These are phyloP conservation scores for Caenorhabditis wallacei DNA, from an alignment of 2,888 invertebrate species.

Conservation along the genomic window DNA sequence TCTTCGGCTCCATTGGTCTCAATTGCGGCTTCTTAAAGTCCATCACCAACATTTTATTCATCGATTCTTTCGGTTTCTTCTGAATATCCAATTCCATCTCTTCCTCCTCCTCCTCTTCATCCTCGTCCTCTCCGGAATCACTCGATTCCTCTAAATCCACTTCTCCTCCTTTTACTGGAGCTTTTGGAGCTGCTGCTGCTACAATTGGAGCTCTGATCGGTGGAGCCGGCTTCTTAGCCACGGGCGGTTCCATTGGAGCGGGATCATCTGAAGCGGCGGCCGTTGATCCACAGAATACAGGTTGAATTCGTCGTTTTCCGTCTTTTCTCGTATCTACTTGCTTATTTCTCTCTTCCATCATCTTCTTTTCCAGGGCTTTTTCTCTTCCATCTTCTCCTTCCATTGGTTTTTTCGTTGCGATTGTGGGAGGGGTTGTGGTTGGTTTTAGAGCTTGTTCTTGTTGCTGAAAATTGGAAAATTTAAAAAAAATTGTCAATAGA, in stretches of 20 bases:
- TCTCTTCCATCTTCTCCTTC: constrained; percentile 22
- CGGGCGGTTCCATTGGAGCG: too few relatives aligned
- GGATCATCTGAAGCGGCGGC: constrained; percentile 26
- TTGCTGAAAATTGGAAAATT: constrained; percentile 34
- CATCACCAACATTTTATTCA: constrained; percentile 19
- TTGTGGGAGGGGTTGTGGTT: background rate
- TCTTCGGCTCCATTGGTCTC: constrained; percentile 54
- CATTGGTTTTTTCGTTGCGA: background rate
- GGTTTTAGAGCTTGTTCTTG: constrained; percentile 7
- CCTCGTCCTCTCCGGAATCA: constrained; percentile 49
- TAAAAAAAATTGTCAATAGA: too few relatives aligned
- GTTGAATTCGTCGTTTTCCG: constrained; percentile 96
- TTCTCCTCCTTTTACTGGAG: constrained; percentile 9
- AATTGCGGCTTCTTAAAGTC: constrained; percentile 60
- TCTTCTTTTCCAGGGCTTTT: constrained; percentile 39
- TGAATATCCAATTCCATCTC: background rate
- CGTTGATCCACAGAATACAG: constrained; percentile 89
- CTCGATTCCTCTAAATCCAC: constrained; percentile 53
- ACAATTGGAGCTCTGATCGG: constrained; percentile 31
- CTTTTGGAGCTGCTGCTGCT: background rate
- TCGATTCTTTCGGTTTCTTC: constrained; percentile 21
- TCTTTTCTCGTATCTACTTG: constrained; percentile 85
- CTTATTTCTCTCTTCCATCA: constrained; percentile 67
- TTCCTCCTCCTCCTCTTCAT: constrained; percentile 31
- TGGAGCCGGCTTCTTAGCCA: background rate